Conservation (phyloP, 2,113 vertebrate species). For the Tachuris rubrigastra region DNA sequence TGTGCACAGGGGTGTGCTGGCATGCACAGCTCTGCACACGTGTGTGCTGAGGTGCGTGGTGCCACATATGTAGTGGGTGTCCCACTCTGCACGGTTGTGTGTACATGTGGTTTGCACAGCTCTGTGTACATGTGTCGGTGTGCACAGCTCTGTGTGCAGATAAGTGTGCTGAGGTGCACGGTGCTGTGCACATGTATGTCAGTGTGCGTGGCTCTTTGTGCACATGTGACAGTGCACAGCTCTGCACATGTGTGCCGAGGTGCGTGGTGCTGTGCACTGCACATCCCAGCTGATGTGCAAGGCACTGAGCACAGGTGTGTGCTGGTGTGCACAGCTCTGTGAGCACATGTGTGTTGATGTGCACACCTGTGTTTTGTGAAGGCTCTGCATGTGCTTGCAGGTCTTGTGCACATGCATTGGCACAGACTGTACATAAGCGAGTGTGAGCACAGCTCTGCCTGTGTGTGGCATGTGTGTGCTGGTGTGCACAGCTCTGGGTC, state of each 20-base stretch:
- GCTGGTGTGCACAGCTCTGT: not conserved
- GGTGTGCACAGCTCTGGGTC: not conserved
- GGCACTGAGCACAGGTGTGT: not conserved
- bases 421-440: accelerated
- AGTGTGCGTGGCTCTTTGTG: not conserved
- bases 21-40: no score
- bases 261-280: no score
- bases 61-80: no score
- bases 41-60: not conserved
- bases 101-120: not conserved
- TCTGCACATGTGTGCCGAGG: not conserved
- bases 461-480: not conserved
- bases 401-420: not conserved
- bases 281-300: accelerated
- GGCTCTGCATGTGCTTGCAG: not conserved
- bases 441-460: accelerated
- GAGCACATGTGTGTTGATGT: not conserved
- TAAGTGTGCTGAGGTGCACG: not conserved
- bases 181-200: not conserved
- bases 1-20: no score
- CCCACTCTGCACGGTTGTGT: no score
- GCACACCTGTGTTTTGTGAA: not conserved
- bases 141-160: not conserved
- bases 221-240: not conserved
- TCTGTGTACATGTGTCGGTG: not conserved